Conservation (phyloP, 2,888 invertebrate genomes). For the Heliconius ethilla region DNA sequence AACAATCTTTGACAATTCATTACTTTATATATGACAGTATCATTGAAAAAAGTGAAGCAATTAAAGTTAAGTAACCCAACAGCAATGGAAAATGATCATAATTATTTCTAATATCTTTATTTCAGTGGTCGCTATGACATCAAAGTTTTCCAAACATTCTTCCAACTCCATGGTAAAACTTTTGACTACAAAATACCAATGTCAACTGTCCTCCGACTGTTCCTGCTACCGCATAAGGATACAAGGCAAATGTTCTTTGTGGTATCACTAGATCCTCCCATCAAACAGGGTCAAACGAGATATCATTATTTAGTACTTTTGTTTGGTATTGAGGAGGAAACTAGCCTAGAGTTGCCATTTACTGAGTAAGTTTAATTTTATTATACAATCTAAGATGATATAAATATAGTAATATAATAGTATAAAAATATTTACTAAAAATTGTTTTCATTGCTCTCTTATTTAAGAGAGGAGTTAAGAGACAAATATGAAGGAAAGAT, state of each 20-base stretch:
- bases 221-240: constrained; percentile 97
- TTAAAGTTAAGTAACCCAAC: no score
- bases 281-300: constrained; percentile 99
- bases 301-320: constrained; percentile 97
- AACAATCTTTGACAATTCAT: no score
- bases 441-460: constrained; percentile 1
- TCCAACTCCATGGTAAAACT: constrained; percentile 94
- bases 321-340: constrained; percentile 97
- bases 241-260: constrained; percentile 99
- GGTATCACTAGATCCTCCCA: constrained; percentile 98
- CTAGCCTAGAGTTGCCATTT: constrained; percentile 93
- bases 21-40: no score
- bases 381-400: background rate
- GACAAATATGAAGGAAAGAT: constrained; percentile 97
- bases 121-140: constrained; percentile 97
- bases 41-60: no score
- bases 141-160: constrained; percentile 90
- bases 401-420: background rate
- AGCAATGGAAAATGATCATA: background rate
- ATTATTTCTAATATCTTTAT: constrained; percentile 49
- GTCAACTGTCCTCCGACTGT: constrained; percentile 96
- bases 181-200: constrained; percentile 99
- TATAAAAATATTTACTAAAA: background rate
- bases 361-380: constrained; percentile 87
- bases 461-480: constrained; percentile 90